A percentile compares a stretch with the other conserved stretches of the same genome.
These are phyloP conservation scores for Cepaea hortensis DNA, from an alignment of 2,888 invertebrate genomes.

Conservation along the genomic window DNA sequence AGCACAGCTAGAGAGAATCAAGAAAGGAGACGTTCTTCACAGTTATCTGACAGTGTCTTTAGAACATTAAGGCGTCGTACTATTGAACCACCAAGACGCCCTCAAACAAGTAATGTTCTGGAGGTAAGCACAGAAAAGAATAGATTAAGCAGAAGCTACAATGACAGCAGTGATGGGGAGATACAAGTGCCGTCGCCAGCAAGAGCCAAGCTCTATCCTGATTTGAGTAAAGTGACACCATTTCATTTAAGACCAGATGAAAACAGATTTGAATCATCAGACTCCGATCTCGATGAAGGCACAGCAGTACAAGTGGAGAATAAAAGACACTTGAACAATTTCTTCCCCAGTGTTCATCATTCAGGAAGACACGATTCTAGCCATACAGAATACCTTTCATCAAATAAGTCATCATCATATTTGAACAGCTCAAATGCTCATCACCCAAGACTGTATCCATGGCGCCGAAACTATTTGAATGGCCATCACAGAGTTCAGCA, in stretches of 20 bases:
- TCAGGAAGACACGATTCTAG: not conserved
- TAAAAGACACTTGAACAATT: slow-evolving; percentile 48
- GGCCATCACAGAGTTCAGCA: slow-evolving; percentile 45
- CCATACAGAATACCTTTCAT: not conserved
- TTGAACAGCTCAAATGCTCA: not conserved
- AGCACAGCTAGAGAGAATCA: not conserved
- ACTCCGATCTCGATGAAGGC: slow-evolving; percentile 65
- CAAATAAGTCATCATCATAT: slow-evolving; percentile 10
- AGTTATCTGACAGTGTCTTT: slow-evolving; percentile 42
- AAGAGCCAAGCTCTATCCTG: slow-evolving; percentile 54
- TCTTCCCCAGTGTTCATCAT: slow-evolving; percentile 5
- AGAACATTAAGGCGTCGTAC: slow-evolving; percentile 45
- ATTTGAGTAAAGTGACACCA: slow-evolving; percentile 48
- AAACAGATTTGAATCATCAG: slow-evolving; percentile 62
- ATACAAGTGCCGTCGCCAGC: slow-evolving; percentile 42
- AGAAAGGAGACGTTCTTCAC: slow-evolving; percentile 29
- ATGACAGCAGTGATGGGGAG: slow-evolving; percentile 19
- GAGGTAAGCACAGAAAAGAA: slow-evolving; percentile 39
- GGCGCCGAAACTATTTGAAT: slow-evolving; percentile 45
- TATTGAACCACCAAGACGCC: slow-evolving; percentile 41
- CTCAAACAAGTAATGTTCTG: slow-evolving; percentile 44
- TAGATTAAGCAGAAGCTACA: slow-evolving; percentile 2
- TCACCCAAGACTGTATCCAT: not conserved
- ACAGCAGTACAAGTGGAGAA: slow-evolving; percentile 60
- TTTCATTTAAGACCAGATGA: slow-evolving; percentile 32